phyloP scores from a whole-genome alignment of 2,888 invertebrate genomes.

The Silvanus unidentatus region DNA sequence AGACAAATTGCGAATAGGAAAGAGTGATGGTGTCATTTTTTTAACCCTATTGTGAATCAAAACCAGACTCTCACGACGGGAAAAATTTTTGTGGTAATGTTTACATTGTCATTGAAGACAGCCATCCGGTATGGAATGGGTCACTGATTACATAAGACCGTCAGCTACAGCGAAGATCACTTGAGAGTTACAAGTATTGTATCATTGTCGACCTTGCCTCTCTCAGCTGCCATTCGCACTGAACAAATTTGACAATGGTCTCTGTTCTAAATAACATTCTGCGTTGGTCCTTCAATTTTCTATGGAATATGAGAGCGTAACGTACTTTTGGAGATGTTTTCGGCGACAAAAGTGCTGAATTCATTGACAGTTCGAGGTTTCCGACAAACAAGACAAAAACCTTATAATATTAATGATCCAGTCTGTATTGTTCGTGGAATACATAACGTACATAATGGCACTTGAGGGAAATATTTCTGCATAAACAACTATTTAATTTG shows the following conservation, averaged over 20 bases:
- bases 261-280: conserved; percentile 4
- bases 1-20: no score
- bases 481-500: no score
- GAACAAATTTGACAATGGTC: conserved; percentile 9
- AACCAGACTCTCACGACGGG: neutral
- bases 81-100: conserved; percentile 7
- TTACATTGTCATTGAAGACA: conserved; percentile 9
- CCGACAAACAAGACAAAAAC: no score
- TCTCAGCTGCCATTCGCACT: conserved; percentile 18
- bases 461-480: no score
- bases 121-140: conserved; percentile 17
- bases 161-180: conserved; percentile 21
- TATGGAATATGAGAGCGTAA: neutral
- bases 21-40: no score
- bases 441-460: no score
- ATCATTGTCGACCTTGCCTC: conserved; percentile 15
- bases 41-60: no score
- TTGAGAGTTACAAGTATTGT: conserved; percentile 22
- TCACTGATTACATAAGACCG: conserved; percentile 23
- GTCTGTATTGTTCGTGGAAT: no score
- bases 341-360: no score
- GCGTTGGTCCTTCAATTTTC: conserved; percentile 3
- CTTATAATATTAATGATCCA: no score
- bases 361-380: no score
- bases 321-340: no score